Base-by-base conservation (phyloP, 1,140 invertebrate species). In the Euura saliciscinereae region DNA sequence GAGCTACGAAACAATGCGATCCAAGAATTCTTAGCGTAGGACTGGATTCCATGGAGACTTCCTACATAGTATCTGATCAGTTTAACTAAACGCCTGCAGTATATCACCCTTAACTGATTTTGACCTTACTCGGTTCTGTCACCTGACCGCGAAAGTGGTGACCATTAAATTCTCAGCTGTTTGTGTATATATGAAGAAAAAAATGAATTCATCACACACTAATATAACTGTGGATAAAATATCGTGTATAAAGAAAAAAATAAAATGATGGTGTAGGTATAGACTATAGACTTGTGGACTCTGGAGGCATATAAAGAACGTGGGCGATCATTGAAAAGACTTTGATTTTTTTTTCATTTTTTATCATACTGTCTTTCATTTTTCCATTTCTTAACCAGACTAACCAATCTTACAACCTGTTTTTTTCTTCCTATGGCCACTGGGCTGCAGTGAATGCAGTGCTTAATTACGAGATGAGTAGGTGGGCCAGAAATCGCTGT, bases 311-410 rank as follows among this genome's bases (percentile, higher is more conserved):
- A 59, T 2, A n/a, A 6, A 59, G 13, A 8, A 59, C 51, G 51
- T 59, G 51, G 51, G 51, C 51, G 51, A 59, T 59, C 51, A 59
- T 59, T 59, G 51, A 59, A 59, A 59, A 59, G 51, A 59, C 13
- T 59, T 59, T 28, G 28, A 28, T 28, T 28, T 28, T 28, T 28
- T 28, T 28, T 28, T 28, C 28, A 1, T 28, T 1, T 28, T 28
- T 28, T 28, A 28, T 28, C 28, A 28, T 28, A 28, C 28, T 28
- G 28, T 28, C 28, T 28, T 28, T 28, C 28, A 28, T 28, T 28
- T 28, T 28, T 28, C 28, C 1, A 28, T 28, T 28, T 28, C 28
- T 28, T n/a, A 59, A 59, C 8, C 51, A 59, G 51, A 59, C 51
- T n/a, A 11, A 59, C 51, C 51, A 59, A 59, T 59, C 51, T n/a